Percentiles rank a stretch among this genome's conserved stretches.
phyloP scores from a whole-genome alignment of 2,113 vertebrate genomes.

The Entomyzon cyanotis region DNA sequence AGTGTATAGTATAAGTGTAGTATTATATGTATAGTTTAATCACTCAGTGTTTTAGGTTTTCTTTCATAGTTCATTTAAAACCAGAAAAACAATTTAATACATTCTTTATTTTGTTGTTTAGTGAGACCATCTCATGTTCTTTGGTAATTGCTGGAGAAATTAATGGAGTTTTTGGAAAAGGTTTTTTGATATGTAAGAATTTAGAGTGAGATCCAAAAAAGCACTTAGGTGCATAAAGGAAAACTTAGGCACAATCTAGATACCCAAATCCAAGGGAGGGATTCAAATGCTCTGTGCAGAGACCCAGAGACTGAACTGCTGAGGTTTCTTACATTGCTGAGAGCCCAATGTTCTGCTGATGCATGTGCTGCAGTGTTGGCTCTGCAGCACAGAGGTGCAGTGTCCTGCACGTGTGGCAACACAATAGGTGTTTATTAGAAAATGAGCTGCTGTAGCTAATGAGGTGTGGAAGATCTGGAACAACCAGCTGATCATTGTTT shows the following conservation, averaged over 20 bases:
- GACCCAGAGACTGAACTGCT: not conserved
- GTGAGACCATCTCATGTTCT: not conserved
- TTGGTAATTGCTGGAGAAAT: constrained; percentile 16
- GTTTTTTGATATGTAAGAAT: not conserved
- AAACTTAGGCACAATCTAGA: constrained; percentile 7
- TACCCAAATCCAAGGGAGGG: not conserved
- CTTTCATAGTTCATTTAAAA: constrained; percentile 12
- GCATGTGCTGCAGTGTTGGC: rapidly evolving
- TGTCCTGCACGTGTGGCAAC: not conserved
- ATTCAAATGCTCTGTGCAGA: not conserved
- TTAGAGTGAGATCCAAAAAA: constrained; percentile 47
- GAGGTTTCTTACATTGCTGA: not conserved
- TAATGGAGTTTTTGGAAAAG: constrained; percentile 43
- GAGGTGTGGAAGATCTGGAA: not conserved
- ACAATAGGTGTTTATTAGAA: not conserved
- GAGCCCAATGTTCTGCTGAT: not conserved
- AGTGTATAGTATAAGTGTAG: no score
- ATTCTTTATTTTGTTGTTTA: constrained; percentile 12
- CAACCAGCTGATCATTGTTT: not conserved
- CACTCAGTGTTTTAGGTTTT: not conserved
- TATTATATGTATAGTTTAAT: not conserved
- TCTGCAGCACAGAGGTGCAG: not conserved
- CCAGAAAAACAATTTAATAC: constrained; percentile 1
- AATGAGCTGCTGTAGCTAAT: not conserved
- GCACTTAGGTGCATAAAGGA: constrained; percentile 28